These are phyloP conservation scores for Notiomystis cincta DNA, from an alignment of 2,113 vertebrate genomes.

Conservation along the genomic window DNA sequence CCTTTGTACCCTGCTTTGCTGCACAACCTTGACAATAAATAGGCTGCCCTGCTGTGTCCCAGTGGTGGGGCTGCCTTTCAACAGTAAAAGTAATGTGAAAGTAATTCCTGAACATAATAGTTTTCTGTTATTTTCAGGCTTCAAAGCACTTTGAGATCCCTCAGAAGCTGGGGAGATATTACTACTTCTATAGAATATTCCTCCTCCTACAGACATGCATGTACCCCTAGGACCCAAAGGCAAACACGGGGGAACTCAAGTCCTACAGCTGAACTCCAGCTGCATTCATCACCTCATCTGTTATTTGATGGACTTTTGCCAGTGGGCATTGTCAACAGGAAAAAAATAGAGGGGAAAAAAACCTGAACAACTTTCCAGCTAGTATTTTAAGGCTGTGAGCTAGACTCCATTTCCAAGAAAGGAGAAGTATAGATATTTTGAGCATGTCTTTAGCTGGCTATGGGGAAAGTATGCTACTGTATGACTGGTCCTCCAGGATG, in stretches of 20 bases:
- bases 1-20: not conserved
- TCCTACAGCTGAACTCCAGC: constrained; percentile 4
- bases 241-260: not conserved
- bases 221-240: not conserved
- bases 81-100: not conserved
- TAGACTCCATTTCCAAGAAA: not conserved
- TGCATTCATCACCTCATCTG: constrained; percentile 27
- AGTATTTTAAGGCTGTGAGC: not conserved
- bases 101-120: not conserved
- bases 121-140: not conserved
- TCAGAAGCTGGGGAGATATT: not conserved
- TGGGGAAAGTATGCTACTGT: not conserved
- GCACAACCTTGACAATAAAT: not conserved
- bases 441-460: not conserved
- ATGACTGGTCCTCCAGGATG: not conserved
- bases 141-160: not conserved
- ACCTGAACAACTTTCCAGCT: not conserved
- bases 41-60: not conserved
- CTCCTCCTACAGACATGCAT: not conserved
- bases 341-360: not conserved
- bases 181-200: not conserved
- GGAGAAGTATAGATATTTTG: not conserved
- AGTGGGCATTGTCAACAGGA: constrained; percentile 13
- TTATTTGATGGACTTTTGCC: constrained; percentile 33
- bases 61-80: constrained; percentile 1